Evolutionary conservation across 1,140 invertebrate genomes (phyloP).

Genomic region (Aphis craccivora): DNA sequence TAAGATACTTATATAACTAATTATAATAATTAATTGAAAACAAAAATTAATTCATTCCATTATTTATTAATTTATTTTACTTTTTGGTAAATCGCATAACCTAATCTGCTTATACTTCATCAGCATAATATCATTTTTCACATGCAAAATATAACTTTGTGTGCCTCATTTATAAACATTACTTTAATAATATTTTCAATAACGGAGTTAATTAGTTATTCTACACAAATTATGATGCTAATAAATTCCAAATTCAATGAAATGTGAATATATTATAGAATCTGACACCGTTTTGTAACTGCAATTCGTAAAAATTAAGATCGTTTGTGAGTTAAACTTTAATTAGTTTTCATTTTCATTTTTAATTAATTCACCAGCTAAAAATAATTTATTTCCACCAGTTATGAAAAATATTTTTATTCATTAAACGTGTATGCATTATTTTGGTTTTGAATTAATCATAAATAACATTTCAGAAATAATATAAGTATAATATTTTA

Average conservation of each 20-base stretch:
- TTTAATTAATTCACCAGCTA: slow-evolving; percentile 11
- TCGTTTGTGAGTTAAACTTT: slow-evolving; percentile 21
- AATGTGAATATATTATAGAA: slow-evolving; percentile 18
- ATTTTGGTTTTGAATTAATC: not conserved
- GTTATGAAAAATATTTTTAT: not conserved
- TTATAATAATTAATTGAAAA: not conserved
- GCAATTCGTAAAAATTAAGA: not conserved
- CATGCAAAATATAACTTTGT: not conserved
- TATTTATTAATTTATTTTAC: not conserved
- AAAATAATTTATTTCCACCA: not conserved
- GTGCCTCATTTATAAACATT: not conserved
- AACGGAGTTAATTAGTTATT: not conserved
- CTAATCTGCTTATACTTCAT: not conserved
- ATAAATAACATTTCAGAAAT: not conserved
- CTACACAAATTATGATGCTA: not conserved
- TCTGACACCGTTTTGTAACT: not conserved
- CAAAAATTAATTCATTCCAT: not conserved
- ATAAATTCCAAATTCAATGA: slow-evolving; percentile 28
- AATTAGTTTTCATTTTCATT: slow-evolving; percentile 5
- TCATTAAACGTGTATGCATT: not conserved
- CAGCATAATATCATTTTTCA: slow-evolving; percentile 6
- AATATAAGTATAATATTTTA: not conserved
- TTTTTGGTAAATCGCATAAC: slow-evolving; percentile 5
- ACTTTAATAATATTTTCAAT: slow-evolving; percentile 27
- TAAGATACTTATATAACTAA: not conserved